A percentile compares a stretch with the other conserved stretches of the same genome.
These are phyloP conservation scores for Kryptopterus vitreolus DNA, from an alignment of 2,797 vertebrate species.

Conservation along the genomic window DNA sequence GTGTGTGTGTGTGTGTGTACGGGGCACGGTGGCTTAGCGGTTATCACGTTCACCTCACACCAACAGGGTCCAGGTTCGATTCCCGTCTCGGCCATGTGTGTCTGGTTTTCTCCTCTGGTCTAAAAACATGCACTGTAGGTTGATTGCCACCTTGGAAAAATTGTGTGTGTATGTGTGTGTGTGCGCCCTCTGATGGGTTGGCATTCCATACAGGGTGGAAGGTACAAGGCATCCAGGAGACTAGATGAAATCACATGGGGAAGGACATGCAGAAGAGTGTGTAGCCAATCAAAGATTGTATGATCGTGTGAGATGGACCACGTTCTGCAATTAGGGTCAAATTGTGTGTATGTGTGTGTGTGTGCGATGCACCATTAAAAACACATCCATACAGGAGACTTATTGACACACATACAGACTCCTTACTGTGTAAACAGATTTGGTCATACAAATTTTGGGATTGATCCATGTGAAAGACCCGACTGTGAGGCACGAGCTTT, in stretches of 20 bases:
- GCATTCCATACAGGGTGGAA: too few relatives aligned
- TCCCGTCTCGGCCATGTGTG: too few relatives aligned
- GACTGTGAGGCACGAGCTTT: constrained; percentile 7
- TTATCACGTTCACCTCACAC: too few relatives aligned
- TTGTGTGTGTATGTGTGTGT: too few relatives aligned
- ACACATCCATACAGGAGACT: not conserved
- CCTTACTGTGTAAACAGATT: constrained; percentile 8
- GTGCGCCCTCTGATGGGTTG: too few relatives aligned
- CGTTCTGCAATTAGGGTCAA: not conserved
- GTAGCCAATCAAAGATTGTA: not conserved
- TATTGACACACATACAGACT: not conserved
- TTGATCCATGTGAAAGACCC: not conserved
- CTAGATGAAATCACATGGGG: not conserved
- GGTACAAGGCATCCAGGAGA: not conserved
- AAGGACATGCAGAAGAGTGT: too few relatives aligned
- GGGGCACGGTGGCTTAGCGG: too few relatives aligned
- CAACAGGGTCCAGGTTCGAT: too few relatives aligned
- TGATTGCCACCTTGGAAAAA: too few relatives aligned
- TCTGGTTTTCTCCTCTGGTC: too few relatives aligned
- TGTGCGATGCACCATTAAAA: not conserved
- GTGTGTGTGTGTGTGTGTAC: too few relatives aligned
- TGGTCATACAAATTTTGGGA: not conserved
- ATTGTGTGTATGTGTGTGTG: not conserved
- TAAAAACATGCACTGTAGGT: too few relatives aligned
- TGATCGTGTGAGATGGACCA: not conserved